Percentiles rank a stretch among this genome's conserved stretches.
These are phyloP conservation scores for Enteromius unitaeniatus DNA, from an alignment of 2,797 vertebrate genomes.

Conservation along the genomic window DNA sequence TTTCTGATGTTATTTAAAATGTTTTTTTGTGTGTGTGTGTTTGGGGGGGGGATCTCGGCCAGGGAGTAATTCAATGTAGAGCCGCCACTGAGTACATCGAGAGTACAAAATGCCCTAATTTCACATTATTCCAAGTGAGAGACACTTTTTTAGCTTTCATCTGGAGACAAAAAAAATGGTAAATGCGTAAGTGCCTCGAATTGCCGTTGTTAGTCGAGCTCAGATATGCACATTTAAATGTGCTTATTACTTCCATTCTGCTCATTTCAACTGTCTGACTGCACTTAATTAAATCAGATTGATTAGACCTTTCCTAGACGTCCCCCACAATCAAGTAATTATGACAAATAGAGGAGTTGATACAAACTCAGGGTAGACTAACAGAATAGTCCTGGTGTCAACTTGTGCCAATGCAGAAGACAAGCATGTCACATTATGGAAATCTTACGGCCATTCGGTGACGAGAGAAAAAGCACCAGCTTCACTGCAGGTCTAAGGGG, in stretches of 20 bases:
- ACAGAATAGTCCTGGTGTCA: conserved; percentile 53
- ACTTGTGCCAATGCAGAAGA: conserved; percentile 34
- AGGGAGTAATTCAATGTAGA: no score
- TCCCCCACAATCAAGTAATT: conserved; percentile 85
- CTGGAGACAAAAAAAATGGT: conserved; percentile 59
- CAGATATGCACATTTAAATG: conserved; percentile 85
- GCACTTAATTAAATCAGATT: conserved; percentile 89
- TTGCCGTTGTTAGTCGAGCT: conserved; percentile 83
- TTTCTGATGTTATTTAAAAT: no score
- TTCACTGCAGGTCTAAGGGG: neutral
- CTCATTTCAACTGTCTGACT: conserved; percentile 86
- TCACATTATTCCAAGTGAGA: conserved; percentile 23
- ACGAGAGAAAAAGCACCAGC: conserved; percentile 25
- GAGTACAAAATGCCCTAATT: conserved; percentile 15
- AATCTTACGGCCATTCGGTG: neutral
- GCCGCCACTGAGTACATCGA: neutral
- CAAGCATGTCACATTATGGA: conserved; percentile 27
- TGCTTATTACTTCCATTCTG: conserved; percentile 88
- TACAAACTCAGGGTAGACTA: conserved; percentile 71
- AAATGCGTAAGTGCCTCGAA: conserved; percentile 74
- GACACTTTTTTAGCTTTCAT: conserved; percentile 60
- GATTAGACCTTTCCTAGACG: conserved; percentile 86
- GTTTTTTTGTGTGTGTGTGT: no score
- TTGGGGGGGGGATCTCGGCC: no score
- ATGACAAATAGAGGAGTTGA: conserved; percentile 85